Evolutionary conservation across 2,888 invertebrate genomes (phyloP).

Genomic region (Nemotelus pantherinus): DNA sequence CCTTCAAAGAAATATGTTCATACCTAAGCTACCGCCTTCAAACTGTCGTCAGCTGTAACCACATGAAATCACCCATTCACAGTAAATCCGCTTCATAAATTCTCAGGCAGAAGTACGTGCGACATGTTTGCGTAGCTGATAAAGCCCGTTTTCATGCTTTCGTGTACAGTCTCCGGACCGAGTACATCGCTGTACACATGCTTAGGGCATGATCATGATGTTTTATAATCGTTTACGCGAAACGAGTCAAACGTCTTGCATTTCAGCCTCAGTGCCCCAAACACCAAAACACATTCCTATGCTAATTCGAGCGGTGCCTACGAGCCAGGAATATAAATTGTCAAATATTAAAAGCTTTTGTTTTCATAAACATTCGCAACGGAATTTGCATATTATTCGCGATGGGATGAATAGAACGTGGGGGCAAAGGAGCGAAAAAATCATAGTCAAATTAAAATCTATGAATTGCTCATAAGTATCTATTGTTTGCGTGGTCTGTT

Average conservation of each 20-base stretch:
- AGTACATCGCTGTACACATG: neutral
- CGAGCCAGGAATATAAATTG: neutral
- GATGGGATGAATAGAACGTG: too few relatives aligned
- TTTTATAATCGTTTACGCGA: too few relatives aligned
- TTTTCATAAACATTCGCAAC: too few relatives aligned
- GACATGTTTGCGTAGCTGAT: neutral
- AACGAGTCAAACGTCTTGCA: neutral
- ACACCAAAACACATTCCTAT: neutral
- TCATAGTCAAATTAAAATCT: too few relatives aligned
- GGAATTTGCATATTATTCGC: too few relatives aligned
- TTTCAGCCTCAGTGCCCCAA: neutral
- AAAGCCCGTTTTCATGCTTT: neutral
- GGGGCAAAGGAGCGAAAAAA: too few relatives aligned
- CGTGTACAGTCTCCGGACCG: neutral
- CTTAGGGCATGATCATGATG: too few relatives aligned
- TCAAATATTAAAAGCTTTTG: neutral
- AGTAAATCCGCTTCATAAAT: neutral
- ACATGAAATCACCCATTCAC: neutral
- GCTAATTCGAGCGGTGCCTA: neutral
- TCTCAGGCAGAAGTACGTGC: neutral
- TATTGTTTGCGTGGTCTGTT: too few relatives aligned
- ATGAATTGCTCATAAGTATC: too few relatives aligned
- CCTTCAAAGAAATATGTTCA: neutral
- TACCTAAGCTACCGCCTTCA: neutral
- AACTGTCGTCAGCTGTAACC: neutral